Evolutionary conservation across 2,888 invertebrate genomes (phyloP), one percentile per base, ranked within the genome.

Genomic region (Germaria angustata): DNA sequence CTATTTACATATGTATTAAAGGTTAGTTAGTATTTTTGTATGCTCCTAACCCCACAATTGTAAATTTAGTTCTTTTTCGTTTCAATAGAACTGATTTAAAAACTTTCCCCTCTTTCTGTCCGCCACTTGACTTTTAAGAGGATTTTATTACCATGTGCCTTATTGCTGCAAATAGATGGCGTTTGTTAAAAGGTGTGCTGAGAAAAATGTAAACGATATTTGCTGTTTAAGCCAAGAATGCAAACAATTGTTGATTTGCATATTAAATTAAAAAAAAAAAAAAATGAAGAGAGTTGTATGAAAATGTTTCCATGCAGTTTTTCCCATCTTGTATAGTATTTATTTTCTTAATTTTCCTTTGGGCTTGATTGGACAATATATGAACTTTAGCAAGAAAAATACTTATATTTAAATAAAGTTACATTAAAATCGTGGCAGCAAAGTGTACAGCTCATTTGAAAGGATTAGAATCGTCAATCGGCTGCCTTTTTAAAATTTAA

Each of bases 381-480:
- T 44, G 22, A 24, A 22, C 1, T 2, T 36, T 28, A 24, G 36
- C 44, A 77, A 22, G 41, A 44, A 41, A 20, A 51, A n/a, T n/a
- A n/a, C n/a, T n/a, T n/a, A n/a, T n/a, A n/a, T n/a, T n/a, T n/a
- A n/a, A n/a, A n/a, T n/a, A n/a, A n/a, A n/a, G n/a, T n/a, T n/a
- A n/a, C n/a, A n/a, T n/a, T n/a, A n/a, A n/a, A n/a, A n/a, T n/a
- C 65, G 34, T 28, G 22, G 49, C 44, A 65, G 41, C 75, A 81
- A 39, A 61, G n/a, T 73, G 66, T 61, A 57, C 59, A 72, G 32
- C 22, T 73, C 55, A 22, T 73, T 77, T 72, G 49, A 36, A 55
- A 51, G 61, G 49, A 73, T 73, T 77, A 72, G 55, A 78, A 68
- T 72, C 78, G 78, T 78, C 77, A 81, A 78, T 81, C 72, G 77